These are phyloP conservation scores for Zosterops hypoxanthus DNA, from an alignment of 2,113 vertebrate genomes.

Conservation along the genomic window DNA sequence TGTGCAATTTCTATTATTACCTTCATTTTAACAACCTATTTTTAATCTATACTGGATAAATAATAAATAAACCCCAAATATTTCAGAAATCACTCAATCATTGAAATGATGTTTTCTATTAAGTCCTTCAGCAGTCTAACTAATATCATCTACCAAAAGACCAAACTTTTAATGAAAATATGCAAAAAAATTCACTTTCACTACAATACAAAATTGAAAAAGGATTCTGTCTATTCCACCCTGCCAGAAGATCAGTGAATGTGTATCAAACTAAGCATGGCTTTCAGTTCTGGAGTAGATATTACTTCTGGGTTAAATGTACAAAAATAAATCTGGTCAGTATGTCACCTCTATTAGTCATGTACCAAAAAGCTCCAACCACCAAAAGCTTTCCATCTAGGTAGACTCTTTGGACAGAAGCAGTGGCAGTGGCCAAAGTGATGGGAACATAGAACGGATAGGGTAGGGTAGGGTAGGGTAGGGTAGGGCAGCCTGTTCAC, in stretches of 20 bases:
- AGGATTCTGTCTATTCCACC: background rate
- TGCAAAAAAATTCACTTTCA: background rate
- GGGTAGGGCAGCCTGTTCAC: background rate
- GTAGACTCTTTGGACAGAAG: background rate
- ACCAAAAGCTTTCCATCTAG: background rate
- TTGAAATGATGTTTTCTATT: background rate
- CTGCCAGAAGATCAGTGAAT: background rate
- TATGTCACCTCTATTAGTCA: background rate
- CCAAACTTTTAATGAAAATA: background rate
- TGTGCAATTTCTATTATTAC: background rate
- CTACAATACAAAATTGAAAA: background rate
- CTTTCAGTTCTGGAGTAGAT: background rate
- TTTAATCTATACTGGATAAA: background rate
- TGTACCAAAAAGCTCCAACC: background rate
- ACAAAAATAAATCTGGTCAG: background rate
- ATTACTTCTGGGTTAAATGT: background rate
- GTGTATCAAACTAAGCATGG: background rate
- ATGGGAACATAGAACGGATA: rapidly evolving
- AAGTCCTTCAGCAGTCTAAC: background rate
- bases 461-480: background rate
- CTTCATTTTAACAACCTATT: background rate
- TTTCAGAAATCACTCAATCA: background rate
- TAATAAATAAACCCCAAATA: background rate
- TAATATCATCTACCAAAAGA: background rate
- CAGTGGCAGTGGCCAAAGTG: background rate